Percentiles rank a stretch among this genome's conserved stretches.
phyloP scores from a whole-genome alignment of 1,140 invertebrate species.

The Amphibalanus amphitrite region DNA sequence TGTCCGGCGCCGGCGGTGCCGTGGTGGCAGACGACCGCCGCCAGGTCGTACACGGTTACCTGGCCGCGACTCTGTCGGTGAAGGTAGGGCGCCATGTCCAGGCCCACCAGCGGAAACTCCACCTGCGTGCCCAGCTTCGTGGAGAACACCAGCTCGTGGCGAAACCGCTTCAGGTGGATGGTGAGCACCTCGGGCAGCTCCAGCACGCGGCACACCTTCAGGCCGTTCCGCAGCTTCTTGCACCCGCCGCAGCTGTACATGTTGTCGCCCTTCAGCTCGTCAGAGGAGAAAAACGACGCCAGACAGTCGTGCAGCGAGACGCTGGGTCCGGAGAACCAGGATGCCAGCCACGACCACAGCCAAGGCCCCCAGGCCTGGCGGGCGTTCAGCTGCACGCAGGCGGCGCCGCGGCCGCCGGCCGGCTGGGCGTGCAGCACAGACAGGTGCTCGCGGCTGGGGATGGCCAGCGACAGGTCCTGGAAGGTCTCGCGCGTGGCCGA shows the following conservation, averaged over 20 bases:
- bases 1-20: slow-evolving; percentile 89
- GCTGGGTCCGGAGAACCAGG: slow-evolving; percentile 83
- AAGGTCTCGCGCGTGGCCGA: slow-evolving; percentile 93
- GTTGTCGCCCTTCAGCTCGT: slow-evolving; percentile 95
- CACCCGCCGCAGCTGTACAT: slow-evolving; percentile 97
- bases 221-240: slow-evolving; percentile 89
- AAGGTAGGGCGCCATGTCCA: slow-evolving; percentile 81
- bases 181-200: slow-evolving; percentile 85
- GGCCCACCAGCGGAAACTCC: slow-evolving; percentile 73
- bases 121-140: slow-evolving; percentile 85
- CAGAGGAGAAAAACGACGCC: slow-evolving; percentile 90
- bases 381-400: neutral
- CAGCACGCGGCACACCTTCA: slow-evolving; percentile 88
- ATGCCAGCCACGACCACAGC: slow-evolving; percentile 63
- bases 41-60: slow-evolving; percentile 39
- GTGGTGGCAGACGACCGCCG: slow-evolving; percentile 90
- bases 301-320: slow-evolving; percentile 88
- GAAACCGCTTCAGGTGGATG: slow-evolving; percentile 89
- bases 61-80: slow-evolving; percentile 46
- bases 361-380: slow-evolving; percentile 54
- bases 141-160: slow-evolving; percentile 88
- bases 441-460: slow-evolving; percentile 80
- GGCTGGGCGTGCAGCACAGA: slow-evolving; percentile 44
- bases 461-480: slow-evolving; percentile 88
- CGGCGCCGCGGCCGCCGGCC: neutral